Evolutionary conservation across 2,888 invertebrate genomes (phyloP), one percentile per base, ranked within the genome.

Genomic region (Macrosiphum euphorbiae): DNA sequence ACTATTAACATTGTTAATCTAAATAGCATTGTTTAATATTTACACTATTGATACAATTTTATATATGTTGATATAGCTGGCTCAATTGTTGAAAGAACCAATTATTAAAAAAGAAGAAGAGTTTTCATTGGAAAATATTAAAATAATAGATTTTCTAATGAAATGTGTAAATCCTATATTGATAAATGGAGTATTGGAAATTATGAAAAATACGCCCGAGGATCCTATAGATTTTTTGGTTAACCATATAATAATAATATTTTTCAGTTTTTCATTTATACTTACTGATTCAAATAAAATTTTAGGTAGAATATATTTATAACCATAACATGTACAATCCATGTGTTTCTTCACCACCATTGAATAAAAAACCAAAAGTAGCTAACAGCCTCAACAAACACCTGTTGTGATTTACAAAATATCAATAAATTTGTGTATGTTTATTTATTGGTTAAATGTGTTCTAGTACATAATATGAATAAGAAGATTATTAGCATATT

Each of bases 241-340:
- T 55, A 84, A 41, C 67, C 24, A 92, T 92, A 58, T 26, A 61
- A 86, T 58, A 61, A 58, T 26, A 61, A 61, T 61, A 85, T 85
- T 92, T 47, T 47, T 61, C n/a, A 50, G 47, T 61, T 50, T 87
- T 61, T 50, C 3, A 85, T 58, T 61, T 58, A 78, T 88, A 85
- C 89, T 93, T 89, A 93, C 84, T 41, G 44, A 86, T 87, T 87
- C 61, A 58, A 93, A 61, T 92, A 86, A 84, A 78, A 89, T 94
- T 94, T 85, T 90, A 94, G 93, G 93, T 85, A 85, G 93, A 94
- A 94, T 90, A 94, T 86, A 94, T 94, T 90, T 94, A 94, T 86
- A 94, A 86, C 28, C 92, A 92, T 61, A 94, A 94, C 67, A 90
- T 52, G 85, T 90, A 94, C 61, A 90, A 86, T 90, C 86, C 86